Evolutionary conservation across 1,140 invertebrate genomes (phyloP).

Genomic region (Trichonephila clavipes): DNA sequence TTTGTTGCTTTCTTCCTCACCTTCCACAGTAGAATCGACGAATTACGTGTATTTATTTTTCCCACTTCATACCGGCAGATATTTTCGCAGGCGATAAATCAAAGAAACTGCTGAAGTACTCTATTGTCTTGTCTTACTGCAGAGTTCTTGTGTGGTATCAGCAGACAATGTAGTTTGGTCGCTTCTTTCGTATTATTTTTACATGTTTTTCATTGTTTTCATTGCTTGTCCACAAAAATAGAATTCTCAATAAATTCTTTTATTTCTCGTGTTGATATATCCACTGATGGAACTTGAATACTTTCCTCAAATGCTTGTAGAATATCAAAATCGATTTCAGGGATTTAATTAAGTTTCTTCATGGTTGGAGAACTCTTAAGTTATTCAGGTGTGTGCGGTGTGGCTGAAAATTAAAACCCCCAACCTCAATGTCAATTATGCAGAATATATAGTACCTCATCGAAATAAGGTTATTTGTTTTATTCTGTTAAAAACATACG

Average conservation of each 20-base stretch:
- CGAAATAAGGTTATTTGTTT: too few relatives aligned
- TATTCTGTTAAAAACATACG: too few relatives aligned
- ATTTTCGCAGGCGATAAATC: conserved; percentile 53
- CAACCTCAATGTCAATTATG: too few relatives aligned
- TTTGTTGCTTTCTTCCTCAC: background rate
- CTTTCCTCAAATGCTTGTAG: background rate
- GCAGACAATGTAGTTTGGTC: conserved; percentile 27
- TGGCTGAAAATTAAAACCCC: too few relatives aligned
- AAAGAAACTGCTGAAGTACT: conserved; percentile 9
- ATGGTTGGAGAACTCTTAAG: too few relatives aligned
- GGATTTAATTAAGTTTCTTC: too few relatives aligned
- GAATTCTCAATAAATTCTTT: conserved; percentile 1
- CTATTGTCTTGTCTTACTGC: conserved; percentile 46
- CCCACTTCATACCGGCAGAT: conserved; percentile 19
- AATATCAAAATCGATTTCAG: too few relatives aligned
- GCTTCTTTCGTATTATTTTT: background rate
- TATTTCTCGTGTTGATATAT: background rate
- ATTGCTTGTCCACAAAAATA: conserved; percentile 28
- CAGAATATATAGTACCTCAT: too few relatives aligned
- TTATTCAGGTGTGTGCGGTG: too few relatives aligned
- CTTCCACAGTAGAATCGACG: background rate
- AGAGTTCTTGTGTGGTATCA: background rate
- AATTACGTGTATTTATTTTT: conserved; percentile 27
- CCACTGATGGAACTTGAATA: background rate
- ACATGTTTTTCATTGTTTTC: conserved; percentile 43